These are phyloP conservation scores for Discoglossus pictus DNA, from an alignment of 2,797 vertebrate species.

Conservation along the genomic window DNA sequence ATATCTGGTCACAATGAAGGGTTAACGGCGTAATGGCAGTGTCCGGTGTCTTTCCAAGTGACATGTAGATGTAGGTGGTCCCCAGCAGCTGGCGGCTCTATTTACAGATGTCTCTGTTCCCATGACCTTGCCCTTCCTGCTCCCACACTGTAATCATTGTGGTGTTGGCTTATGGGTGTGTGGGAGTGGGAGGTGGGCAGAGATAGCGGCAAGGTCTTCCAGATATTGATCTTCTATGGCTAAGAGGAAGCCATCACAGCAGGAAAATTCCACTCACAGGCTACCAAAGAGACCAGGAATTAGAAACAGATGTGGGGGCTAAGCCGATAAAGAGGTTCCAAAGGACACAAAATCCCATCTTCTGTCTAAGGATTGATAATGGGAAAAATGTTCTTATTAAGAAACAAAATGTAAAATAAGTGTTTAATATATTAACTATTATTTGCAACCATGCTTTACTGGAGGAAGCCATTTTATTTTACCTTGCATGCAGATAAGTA, in stretches of 20 bases:
- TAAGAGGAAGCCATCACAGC: background rate
- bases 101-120: background rate
- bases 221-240: constrained; percentile 22
- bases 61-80: background rate
- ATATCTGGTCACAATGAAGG: no score
- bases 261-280: constrained; percentile 30
- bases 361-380: no score
- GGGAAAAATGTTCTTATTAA: no score
- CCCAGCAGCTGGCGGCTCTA: constrained; percentile 8
- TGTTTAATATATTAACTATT: no score
- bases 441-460: no score
- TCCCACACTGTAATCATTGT: background rate
- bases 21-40: constrained; percentile 1
- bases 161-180: constrained; percentile 14
- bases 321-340: no score
- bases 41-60: background rate
- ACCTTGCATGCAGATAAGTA: no score
- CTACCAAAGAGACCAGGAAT: background rate
- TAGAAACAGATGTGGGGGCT: background rate
- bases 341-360: no score
- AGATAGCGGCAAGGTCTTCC: constrained; percentile 50
- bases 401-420: no score
- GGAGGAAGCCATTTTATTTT: no score
- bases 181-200: constrained; percentile 26
- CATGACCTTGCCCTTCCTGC: background rate